phyloP scores from a whole-genome alignment of 2,797 vertebrate species.

The Catharus ustulatus region DNA sequence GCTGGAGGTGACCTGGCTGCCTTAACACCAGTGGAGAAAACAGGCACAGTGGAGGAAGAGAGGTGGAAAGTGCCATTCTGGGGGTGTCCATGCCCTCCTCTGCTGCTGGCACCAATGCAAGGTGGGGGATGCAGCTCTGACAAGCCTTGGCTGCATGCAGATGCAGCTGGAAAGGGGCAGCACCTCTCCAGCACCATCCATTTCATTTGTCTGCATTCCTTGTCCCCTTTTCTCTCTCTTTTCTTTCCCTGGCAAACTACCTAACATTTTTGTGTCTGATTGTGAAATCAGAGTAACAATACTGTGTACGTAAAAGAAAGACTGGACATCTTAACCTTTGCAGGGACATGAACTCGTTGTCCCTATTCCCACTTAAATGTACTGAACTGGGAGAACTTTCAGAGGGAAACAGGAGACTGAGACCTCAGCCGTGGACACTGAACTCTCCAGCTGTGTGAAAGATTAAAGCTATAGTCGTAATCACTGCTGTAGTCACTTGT shows the following conservation, averaged over 20 bases:
- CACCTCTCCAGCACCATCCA: background rate
- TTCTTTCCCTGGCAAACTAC: constrained; percentile 13
- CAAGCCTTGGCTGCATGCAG: background rate
- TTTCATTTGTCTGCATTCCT: background rate
- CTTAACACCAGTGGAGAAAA: background rate
- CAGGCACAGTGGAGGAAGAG: background rate
- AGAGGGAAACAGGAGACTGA: background rate
- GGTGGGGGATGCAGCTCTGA: background rate
- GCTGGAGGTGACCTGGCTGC: background rate
- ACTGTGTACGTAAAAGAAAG: constrained; percentile 7
- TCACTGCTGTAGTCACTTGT: background rate
- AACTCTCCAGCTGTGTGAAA: constrained; percentile 29
- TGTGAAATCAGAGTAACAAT: constrained; percentile 51
- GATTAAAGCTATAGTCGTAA: background rate
- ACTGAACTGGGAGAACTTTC: constrained; percentile 37
- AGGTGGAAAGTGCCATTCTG: background rate
- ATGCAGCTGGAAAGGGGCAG: background rate
- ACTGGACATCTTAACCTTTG: constrained; percentile 24
- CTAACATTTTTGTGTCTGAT: constrained; percentile 46
- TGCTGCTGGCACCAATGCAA: background rate
- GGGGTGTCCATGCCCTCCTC: background rate
- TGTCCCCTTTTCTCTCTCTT: background rate
- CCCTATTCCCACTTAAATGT: background rate
- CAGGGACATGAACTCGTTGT: constrained; percentile 13
- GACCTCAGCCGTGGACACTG: background rate